These are phyloP conservation scores for Ptilonorhynchus violaceus DNA, from an alignment of 2,113 vertebrate species.

Conservation along the genomic window DNA sequence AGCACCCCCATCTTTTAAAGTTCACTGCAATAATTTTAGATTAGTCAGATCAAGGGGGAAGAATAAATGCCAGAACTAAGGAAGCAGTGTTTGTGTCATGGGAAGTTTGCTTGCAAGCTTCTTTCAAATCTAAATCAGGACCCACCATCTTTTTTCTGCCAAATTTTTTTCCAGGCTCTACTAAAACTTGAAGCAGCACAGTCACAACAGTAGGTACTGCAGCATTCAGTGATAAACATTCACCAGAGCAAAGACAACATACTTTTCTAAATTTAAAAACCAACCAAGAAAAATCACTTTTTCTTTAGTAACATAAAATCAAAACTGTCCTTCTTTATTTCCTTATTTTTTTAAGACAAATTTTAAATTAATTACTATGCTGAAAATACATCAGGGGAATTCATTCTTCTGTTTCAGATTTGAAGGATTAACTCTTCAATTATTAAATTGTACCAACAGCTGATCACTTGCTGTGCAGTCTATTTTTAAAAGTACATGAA, in stretches of 20 bases:
- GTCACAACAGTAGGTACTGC: background rate
- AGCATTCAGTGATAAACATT: background rate
- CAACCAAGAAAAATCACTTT: background rate
- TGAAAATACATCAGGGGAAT: background rate
- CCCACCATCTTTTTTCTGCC: background rate
- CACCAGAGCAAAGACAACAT: background rate
- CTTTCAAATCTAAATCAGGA: background rate
- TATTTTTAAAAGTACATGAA: background rate
- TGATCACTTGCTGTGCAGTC: background rate
- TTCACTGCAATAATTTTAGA: background rate
- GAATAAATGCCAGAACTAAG: background rate
- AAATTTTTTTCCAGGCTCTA: background rate
- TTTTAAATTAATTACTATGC: background rate
- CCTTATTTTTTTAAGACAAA: background rate
- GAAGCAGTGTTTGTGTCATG: background rate
- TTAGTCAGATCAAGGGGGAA: background rate
- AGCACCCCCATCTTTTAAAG: background rate
- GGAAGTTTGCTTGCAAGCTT: background rate
- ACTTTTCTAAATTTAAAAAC: background rate
- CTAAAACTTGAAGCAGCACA: background rate
- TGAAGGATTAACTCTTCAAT: background rate
- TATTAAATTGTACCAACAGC: background rate
- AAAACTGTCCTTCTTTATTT: background rate
- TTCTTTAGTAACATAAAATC: background rate
- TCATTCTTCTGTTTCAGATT: background rate